Conservation (phyloP, 2,888 invertebrate species). For the Chloromyia formosa region DNA sequence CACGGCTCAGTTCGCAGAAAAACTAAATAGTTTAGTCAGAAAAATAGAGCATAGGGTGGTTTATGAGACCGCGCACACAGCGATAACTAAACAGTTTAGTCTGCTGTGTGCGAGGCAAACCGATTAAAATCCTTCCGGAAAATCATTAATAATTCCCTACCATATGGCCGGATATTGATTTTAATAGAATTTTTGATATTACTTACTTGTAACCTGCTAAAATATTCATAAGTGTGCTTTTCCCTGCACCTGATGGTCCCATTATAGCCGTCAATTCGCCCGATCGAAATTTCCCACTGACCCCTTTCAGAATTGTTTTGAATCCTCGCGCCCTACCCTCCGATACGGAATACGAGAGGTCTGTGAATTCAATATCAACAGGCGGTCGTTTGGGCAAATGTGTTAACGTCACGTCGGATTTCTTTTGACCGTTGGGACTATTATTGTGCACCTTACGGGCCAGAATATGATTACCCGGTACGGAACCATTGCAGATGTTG, state of each 20-base stretch:
- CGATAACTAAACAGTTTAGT: too few relatives aligned
- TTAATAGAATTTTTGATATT: too few relatives aligned
- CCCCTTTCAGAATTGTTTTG: slow-evolving; percentile 86
- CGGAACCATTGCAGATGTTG: slow-evolving; percentile 76
- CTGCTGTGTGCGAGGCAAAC: too few relatives aligned
- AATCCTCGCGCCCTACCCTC: slow-evolving; percentile 82
- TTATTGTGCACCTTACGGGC: slow-evolving; percentile 79
- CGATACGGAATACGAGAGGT: slow-evolving; percentile 88
- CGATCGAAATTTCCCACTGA: slow-evolving; percentile 87
- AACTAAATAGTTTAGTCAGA: too few relatives aligned
- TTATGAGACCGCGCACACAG: too few relatives aligned
- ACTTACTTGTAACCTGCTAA: slow-evolving; percentile 87
- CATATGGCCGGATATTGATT: too few relatives aligned
- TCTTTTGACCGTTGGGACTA: slow-evolving; percentile 73
- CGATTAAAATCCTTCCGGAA: too few relatives aligned
- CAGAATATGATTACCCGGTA: slow-evolving; percentile 64
- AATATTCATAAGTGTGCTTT: slow-evolving; percentile 88
- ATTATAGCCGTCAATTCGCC: slow-evolving; percentile 95
- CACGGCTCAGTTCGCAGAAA: too few relatives aligned
- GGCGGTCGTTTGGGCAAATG: slow-evolving; percentile 87
- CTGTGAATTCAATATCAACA: slow-evolving; percentile 88
- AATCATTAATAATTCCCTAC: too few relatives aligned
- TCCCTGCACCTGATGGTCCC: slow-evolving; percentile 87
- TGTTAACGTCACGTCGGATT: slow-evolving; percentile 77
- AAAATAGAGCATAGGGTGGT: too few relatives aligned